Conservation (phyloP, 2,888 invertebrate species). For the Pheosia gnoma region DNA sequence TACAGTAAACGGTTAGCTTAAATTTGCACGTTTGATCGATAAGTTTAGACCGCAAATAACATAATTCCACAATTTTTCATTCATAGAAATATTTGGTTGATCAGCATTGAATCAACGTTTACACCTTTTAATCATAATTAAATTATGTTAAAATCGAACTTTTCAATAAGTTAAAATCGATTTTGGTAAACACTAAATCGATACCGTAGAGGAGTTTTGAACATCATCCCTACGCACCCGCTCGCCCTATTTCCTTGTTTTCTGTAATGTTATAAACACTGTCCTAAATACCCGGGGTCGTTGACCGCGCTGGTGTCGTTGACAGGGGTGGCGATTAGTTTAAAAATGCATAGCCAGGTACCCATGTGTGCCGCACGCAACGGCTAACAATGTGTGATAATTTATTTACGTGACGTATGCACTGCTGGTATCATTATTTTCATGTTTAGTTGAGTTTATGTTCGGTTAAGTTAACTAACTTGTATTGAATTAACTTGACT, state of each 20-base stretch:
- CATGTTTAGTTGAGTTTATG: background rate
- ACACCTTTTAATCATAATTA: no score
- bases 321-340: conserved; percentile 80
- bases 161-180: no score
- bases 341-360: conserved; percentile 64
- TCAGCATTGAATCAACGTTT: no score
- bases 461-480: no score
- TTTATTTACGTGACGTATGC: conserved; percentile 24
- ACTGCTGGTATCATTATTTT: conserved; percentile 8
- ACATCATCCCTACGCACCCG: conserved; percentile 34
- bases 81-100: no score
- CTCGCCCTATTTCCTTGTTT: conserved; percentile 68
- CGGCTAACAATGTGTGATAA: conserved; percentile 32
- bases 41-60: no score
- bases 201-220: conserved; percentile 32
- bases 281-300: conserved; percentile 76
- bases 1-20: no score
- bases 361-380: conserved; percentile 69
- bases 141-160: no score
- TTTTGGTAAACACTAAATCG: conserved; percentile 10
- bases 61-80: no score
- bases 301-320: conserved; percentile 61
- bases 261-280: conserved; percentile 66
- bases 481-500: no score
- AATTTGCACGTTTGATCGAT: no score